Percentiles rank a stretch among this genome's conserved stretches.
phyloP scores from a whole-genome alignment of 1,140 invertebrate species.

The Drosophila bocki region DNA sequence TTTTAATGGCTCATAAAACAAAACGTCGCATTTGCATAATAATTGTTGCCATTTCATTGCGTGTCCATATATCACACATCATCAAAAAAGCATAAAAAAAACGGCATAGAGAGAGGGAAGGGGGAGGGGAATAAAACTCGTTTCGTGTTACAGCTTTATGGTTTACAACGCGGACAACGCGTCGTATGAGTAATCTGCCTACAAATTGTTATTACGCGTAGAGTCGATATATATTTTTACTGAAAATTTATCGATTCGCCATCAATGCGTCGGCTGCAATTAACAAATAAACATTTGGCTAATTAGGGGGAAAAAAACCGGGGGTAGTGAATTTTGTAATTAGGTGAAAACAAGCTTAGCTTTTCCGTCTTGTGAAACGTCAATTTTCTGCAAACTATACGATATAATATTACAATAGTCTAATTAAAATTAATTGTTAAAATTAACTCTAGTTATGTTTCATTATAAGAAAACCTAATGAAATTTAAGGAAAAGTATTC shows the following conservation, averaged over 20 bases:
- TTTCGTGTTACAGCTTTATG: constrained; percentile 57
- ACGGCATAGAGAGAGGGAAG: constrained; percentile 51
- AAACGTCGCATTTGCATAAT: constrained; percentile 76
- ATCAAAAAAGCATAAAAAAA: constrained; percentile 75
- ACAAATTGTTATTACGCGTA: constrained; percentile 25
- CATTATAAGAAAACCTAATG: background rate
- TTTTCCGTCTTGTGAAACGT: background rate
- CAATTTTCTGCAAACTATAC: background rate
- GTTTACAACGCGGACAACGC: constrained; percentile 51
- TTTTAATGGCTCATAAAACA: constrained; percentile 75
- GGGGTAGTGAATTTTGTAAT: background rate
- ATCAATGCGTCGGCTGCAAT: constrained; percentile 35
- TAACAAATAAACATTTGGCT: constrained; percentile 24
- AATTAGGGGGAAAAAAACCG: constrained; percentile 20
- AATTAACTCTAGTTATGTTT: background rate
- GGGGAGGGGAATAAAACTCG: constrained; percentile 30
- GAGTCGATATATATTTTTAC: background rate
- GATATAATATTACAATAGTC: no score
- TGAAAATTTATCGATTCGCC: constrained; percentile 4
- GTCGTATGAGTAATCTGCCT: constrained; percentile 67
- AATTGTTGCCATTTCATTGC: constrained; percentile 67
- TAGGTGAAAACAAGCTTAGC: background rate
- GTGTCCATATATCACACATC: constrained; percentile 81
- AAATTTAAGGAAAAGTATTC: background rate
- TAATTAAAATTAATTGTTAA: background rate